phyloP scores from a whole-genome alignment of 2,888 invertebrate species.

The Cacoxenus indagator region DNA sequence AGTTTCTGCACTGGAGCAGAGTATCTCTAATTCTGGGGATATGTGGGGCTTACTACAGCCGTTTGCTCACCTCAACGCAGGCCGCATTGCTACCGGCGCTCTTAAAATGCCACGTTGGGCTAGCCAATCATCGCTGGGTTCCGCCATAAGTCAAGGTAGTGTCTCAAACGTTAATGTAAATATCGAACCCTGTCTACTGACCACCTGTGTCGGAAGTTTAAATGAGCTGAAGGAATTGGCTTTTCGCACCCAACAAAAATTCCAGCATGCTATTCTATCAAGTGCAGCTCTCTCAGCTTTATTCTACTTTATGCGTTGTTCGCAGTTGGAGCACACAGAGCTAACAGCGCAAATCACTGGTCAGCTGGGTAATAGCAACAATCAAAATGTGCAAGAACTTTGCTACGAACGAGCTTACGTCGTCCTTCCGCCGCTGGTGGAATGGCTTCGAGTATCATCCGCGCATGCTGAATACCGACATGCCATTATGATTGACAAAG shows the following conservation, averaged over 20 bases:
- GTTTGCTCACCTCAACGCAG: constrained; percentile 90
- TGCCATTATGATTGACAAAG: constrained; percentile 83
- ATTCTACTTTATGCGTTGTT: constrained; percentile 94
- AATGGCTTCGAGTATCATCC: constrained; percentile 88
- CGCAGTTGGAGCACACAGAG: constrained; percentile 82
- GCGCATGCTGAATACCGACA: constrained; percentile 87
- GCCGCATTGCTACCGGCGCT: constrained; percentile 88
- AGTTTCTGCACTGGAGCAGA: constrained; percentile 84
- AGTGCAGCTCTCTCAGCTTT: constrained; percentile 83
- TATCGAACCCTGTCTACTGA: constrained; percentile 81
- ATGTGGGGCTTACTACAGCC: constrained; percentile 92
- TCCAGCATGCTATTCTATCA: constrained; percentile 72
- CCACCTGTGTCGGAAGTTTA: constrained; percentile 90
- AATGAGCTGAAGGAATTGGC: constrained; percentile 83
- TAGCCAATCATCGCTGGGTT: constrained; percentile 77
- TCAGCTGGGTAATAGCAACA: constrained; percentile 38
- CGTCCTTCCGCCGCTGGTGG: constrained; percentile 89
- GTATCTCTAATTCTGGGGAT: constrained; percentile 88
- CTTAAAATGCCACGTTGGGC: constrained; percentile 88
- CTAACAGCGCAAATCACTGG: constrained; percentile 63
- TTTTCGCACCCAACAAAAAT: constrained; percentile 74
- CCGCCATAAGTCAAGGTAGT: constrained; percentile 66
- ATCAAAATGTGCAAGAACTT: constrained; percentile 76
- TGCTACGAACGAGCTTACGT: constrained; percentile 91
- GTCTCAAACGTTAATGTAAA: constrained; percentile 68